Percentiles rank a stretch among this genome's conserved stretches.
Conservation (phyloP, 2,113 vertebrate genomes). For the Abramis brama region DNA sequence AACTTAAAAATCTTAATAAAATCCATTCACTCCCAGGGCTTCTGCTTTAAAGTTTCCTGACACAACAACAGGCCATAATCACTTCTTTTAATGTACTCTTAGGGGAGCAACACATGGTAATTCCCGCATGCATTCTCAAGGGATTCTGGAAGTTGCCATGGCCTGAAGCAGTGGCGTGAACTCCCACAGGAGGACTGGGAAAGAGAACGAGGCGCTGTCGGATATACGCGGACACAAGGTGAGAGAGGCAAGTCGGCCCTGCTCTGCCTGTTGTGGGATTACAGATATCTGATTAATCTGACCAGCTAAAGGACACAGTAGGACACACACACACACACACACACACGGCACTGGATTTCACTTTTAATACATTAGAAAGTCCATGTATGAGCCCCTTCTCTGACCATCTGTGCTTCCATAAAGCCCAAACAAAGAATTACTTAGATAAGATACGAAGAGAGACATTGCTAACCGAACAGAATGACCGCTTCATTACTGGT, state of each 20-base stretch:
- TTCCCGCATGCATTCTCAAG: conserved; percentile 42
- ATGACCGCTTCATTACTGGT: conserved; percentile 24
- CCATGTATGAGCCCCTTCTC: conserved; percentile 71
- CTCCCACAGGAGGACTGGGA: background rate
- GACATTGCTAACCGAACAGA: background rate
- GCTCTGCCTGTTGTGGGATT: conserved; percentile 71
- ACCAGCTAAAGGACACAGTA: conserved; percentile 71
- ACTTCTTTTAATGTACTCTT: conserved; percentile 48
- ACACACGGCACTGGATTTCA: conserved; percentile 66
- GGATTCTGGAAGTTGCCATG: conserved; percentile 49
- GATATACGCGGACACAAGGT: background rate
- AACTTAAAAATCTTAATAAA: background rate
- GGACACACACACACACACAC: conserved; percentile 57
- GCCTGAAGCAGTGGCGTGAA: conserved; percentile 13
- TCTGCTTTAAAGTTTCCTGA: conserved; percentile 26
- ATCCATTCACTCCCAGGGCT: background rate
- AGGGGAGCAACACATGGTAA: conserved; percentile 31
- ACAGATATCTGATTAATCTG: conserved; percentile 83
- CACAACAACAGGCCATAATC: conserved; percentile 41
- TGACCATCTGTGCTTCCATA: conserved; percentile 74
- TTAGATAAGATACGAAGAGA: conserved; percentile 19
- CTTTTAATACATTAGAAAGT: conserved; percentile 80
- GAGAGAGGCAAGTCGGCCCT: conserved; percentile 45
- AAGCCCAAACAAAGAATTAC: conserved; percentile 67
- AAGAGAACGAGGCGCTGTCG: conserved; percentile 24